These are phyloP conservation scores for Pempheris klunzingeri DNA, from an alignment of 2,797 vertebrate genomes.

Conservation along the genomic window DNA sequence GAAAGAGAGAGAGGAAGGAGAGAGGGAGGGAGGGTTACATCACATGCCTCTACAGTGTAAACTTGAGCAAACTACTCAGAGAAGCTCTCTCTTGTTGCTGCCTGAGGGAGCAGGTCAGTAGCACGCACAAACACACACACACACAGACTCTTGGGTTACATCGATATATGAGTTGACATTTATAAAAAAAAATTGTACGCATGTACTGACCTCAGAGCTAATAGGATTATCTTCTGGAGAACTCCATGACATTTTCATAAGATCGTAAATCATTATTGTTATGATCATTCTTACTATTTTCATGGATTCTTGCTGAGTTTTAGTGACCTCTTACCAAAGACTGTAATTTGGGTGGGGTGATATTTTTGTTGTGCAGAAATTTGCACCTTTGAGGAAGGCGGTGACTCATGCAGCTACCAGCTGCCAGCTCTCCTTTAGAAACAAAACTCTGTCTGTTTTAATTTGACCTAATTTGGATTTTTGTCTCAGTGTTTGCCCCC, in stretches of 20 bases:
- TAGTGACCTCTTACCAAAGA: background rate
- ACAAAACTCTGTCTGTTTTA: constrained; percentile 11
- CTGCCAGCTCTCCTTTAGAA: background rate
- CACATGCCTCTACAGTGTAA: constrained; percentile 75
- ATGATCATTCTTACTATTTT: background rate
- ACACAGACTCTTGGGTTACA: constrained; percentile 1
- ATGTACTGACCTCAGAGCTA: background rate
- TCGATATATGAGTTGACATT: constrained; percentile 9
- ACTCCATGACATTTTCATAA: constrained; percentile 2
- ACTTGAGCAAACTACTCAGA: constrained; percentile 66
- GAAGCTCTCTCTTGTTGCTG: constrained; percentile 56
- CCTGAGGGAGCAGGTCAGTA: constrained; percentile 63
- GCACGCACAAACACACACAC: constrained; percentile 1
- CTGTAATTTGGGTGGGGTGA: background rate
- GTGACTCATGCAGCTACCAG: background rate
- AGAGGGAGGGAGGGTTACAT: constrained; percentile 69
- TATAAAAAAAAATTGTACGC: constrained; percentile 3
- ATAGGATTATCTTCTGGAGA: constrained; percentile 7
- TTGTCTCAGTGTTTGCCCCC: background rate
- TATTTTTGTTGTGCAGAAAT: background rate
- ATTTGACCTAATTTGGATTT: constrained; percentile 42
- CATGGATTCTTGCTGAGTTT: background rate
- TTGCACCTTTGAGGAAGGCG: background rate
- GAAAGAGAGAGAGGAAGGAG: constrained; percentile 26
- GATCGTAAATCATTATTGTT: background rate